These are phyloP conservation scores for Athrips mouffetella DNA, from an alignment of 2,888 invertebrate genomes.

Conservation along the genomic window DNA sequence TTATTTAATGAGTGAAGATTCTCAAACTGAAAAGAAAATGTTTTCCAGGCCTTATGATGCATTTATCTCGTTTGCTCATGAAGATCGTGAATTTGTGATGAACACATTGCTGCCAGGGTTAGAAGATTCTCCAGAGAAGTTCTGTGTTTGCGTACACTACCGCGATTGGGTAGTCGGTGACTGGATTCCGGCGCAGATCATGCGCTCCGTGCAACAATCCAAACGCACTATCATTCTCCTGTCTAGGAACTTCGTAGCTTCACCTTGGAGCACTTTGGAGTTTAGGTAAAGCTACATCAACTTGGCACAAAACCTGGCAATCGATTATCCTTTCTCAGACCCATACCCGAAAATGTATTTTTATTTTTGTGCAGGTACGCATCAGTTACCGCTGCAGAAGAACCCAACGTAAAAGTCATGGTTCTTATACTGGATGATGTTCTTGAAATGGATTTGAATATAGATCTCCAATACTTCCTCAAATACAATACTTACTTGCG, in stretches of 20 bases:
- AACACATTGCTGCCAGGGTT: constrained; percentile 82
- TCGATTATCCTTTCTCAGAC: neutral
- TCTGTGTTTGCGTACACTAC: constrained; percentile 17
- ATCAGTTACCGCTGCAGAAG: neutral
- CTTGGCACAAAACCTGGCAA: neutral
- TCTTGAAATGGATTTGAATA: neutral
- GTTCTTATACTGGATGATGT: constrained; percentile 1
- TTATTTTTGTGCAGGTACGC: neutral
- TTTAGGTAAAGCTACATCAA: neutral
- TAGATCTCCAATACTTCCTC: constrained; percentile 80
- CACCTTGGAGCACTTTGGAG: constrained; percentile 5
- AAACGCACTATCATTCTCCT: constrained; percentile 6
- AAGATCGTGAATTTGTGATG: constrained; percentile 84
- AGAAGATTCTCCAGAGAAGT: constrained; percentile 35
- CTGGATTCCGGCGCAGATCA: constrained; percentile 13
- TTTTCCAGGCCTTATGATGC: constrained; percentile 80
- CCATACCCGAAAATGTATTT: neutral
- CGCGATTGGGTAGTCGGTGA: constrained; percentile 30
- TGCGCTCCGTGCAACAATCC: constrained; percentile 1
- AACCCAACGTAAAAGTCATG: neutral
- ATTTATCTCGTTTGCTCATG: constrained; percentile 88
- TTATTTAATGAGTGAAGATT: too few species aligned
- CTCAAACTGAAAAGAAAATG: too few species aligned
- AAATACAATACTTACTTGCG: constrained; percentile 87
- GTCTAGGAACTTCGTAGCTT: constrained; percentile 4